phyloP scores from a whole-genome alignment of 2,113 vertebrate genomes.

The Neolamprologus sp. region DNA sequence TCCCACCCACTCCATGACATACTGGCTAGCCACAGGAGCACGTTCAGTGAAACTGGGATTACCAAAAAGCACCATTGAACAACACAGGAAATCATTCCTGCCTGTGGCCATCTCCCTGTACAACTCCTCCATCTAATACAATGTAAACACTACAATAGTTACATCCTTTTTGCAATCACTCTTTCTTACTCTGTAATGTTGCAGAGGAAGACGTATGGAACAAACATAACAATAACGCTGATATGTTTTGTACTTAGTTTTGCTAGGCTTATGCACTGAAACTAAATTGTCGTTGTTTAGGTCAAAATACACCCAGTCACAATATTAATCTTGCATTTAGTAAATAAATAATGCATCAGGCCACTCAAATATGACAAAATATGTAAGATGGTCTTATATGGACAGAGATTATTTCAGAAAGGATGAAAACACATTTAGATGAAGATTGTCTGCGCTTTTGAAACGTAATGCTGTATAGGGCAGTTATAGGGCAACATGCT shows the following conservation, averaged over 20 bases:
- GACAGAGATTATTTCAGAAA: neutral
- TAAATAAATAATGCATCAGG: neutral
- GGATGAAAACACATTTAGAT: neutral
- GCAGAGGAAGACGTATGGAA: neutral
- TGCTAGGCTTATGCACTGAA: neutral
- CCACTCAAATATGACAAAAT: neutral
- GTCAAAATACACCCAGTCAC: neutral
- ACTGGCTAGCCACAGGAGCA: neutral
- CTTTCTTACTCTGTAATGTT: neutral
- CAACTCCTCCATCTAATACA: neutral
- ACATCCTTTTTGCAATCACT: neutral
- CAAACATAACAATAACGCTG: neutral
- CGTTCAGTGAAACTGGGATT: neutral
- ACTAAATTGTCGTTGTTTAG: fast-evolving
- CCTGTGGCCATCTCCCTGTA: neutral
- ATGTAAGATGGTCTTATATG: neutral
- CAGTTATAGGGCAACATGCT: neutral
- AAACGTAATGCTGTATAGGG: neutral
- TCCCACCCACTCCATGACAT: neutral
- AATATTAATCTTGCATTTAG: neutral
- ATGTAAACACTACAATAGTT: neutral
- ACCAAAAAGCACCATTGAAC: neutral
- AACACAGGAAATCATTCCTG: neutral
- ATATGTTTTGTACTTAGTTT: neutral
- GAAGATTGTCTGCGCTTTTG: neutral